A percentile compares a stretch with the other conserved stretches of the same genome.
phyloP scores from a whole-genome alignment of 1,140 invertebrate genomes.

The Cardiocondyla obscurior region DNA sequence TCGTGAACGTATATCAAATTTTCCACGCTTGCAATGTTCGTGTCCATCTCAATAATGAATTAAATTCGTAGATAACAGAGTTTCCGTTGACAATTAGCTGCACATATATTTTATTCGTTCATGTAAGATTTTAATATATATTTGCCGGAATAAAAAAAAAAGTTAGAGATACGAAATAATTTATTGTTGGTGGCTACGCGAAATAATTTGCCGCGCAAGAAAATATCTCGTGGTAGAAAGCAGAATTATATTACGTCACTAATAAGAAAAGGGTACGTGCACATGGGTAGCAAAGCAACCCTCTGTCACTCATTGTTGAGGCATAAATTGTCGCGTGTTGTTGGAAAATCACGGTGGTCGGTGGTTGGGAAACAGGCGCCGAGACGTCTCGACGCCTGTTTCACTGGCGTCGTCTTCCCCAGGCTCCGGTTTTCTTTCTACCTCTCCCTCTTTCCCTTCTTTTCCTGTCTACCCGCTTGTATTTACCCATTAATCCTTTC shows the following conservation, averaged over 20 bases:
- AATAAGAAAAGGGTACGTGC: constrained; percentile 24
- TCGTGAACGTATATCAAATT: background rate
- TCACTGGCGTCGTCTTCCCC: constrained; percentile 68
- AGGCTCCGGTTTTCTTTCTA: constrained; percentile 51
- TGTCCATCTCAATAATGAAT: background rate
- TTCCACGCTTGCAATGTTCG: background rate
- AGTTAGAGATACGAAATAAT: background rate
- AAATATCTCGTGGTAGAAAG: background rate
- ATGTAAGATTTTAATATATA: background rate
- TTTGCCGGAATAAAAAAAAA: background rate
- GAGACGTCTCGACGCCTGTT: constrained; percentile 77
- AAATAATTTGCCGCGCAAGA: background rate
- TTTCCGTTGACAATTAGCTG: background rate
- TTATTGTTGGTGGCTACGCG: background rate
- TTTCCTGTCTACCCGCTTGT: constrained; percentile 27
- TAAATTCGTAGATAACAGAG: background rate
- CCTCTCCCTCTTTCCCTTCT: background rate
- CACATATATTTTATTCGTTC: background rate
- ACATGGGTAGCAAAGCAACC: constrained; percentile 32
- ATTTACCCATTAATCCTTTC: constrained; percentile 66
- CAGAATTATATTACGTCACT: background rate
- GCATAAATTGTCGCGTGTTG: constrained; percentile 67
- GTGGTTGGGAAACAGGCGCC: constrained; percentile 63
- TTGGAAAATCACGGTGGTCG: constrained; percentile 71
- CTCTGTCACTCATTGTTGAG: constrained; percentile 43